These are phyloP conservation scores for Oreochromis mossambicus DNA, from an alignment of 2,797 vertebrate genomes.

Conservation along the genomic window DNA sequence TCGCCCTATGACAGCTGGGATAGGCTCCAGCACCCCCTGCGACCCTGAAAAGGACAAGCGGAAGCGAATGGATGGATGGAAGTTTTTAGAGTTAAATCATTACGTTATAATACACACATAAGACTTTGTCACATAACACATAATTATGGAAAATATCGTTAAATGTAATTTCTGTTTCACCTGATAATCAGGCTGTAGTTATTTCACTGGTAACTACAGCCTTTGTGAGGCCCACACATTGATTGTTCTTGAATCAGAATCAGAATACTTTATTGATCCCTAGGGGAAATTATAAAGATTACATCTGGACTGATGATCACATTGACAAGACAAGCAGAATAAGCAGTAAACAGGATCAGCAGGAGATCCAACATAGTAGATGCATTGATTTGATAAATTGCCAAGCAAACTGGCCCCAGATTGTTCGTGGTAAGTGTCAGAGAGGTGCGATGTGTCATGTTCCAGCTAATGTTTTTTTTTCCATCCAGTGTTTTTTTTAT, in stretches of 20 bases:
- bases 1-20: too few species aligned
- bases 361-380: conserved; percentile 14
- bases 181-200: neutral
- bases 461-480: neutral
- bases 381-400: conserved; percentile 22
- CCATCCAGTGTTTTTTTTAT: neutral
- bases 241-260: neutral
- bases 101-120: neutral
- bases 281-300: neutral
- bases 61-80: too few species aligned
- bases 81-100: neutral
- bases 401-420: neutral
- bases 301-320: neutral
- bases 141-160: neutral
- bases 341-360: neutral
- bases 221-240: too few species aligned
- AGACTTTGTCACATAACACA: neutral
- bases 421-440: neutral
- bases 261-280: too few species aligned
- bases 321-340: conserved; percentile 12
- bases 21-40: too few species aligned
- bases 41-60: too few species aligned
- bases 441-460: conserved; percentile 1
- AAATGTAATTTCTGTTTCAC: neutral
- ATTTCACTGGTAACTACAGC: too few species aligned